A percentile compares a stretch with the other conserved stretches of the same genome.
phyloP scores from a whole-genome alignment of 2,797 vertebrate genomes.

The Orientallactaga sibirica region DNA sequence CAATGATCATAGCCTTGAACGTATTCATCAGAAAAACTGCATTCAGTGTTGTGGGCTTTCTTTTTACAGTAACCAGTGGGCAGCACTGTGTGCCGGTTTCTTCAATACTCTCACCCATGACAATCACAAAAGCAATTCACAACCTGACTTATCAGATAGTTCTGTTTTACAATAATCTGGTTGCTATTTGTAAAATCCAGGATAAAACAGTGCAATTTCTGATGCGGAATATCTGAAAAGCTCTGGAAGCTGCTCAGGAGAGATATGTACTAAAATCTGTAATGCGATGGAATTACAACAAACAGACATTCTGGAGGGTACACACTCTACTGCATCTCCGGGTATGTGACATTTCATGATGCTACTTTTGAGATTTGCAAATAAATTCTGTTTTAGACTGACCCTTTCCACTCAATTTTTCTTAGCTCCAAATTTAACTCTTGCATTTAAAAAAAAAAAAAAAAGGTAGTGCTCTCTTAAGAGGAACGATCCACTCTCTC shows the following conservation, averaged over 20 bases:
- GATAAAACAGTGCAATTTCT: conserved; percentile 82
- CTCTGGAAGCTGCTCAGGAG: conserved; percentile 72
- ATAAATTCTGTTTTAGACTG: conserved; percentile 29
- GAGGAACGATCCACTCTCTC: background rate
- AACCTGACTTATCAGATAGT: conserved; percentile 83
- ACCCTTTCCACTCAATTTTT: background rate
- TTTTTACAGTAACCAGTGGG: conserved; percentile 76
- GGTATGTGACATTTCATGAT: conserved; percentile 54
- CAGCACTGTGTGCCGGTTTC: conserved; percentile 69
- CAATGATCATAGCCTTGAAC: conserved; percentile 84
- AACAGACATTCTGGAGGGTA: conserved; percentile 38
- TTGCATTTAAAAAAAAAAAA: conserved; percentile 27
- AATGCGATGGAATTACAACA: conserved; percentile 59
- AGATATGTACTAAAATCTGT: conserved; percentile 66
- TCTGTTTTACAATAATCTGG: conserved; percentile 84
- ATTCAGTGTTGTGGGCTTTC: conserved; percentile 80
- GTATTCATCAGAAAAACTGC: conserved; percentile 78
- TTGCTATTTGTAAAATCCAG: conserved; percentile 83
- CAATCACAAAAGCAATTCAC: conserved; percentile 83
- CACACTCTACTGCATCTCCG: conserved; percentile 37
- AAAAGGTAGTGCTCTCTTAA: background rate
- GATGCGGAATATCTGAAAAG: conserved; percentile 80
- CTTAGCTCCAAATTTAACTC: conserved; percentile 71
- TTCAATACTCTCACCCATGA: conserved; percentile 78
- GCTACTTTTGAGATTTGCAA: conserved; percentile 49